Conservation (phyloP, 2,113 vertebrate species). For the Axis porcinus region DNA sequence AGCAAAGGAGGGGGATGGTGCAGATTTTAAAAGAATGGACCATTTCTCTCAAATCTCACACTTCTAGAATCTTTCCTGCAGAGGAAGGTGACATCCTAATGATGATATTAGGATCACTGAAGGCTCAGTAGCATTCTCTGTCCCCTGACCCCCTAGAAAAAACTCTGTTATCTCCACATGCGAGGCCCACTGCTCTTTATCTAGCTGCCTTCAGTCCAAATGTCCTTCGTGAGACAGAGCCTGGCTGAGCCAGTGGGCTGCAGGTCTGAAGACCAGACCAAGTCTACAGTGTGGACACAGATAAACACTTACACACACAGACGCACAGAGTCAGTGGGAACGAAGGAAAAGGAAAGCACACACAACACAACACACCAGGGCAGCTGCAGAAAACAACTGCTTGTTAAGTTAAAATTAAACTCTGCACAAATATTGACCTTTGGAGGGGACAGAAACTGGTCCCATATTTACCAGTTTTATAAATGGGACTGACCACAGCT, state of each 20-base stretch:
- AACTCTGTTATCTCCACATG: not conserved
- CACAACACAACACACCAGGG: conserved; percentile 69
- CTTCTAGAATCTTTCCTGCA: conserved; percentile 36
- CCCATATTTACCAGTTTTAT: conserved; percentile 87
- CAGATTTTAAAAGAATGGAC: not conserved
- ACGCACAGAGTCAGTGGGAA: conserved; percentile 23
- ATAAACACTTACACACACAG: not conserved
- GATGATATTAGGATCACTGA: not conserved
- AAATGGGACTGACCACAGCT: conserved; percentile 86
- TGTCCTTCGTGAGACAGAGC: not conserved
- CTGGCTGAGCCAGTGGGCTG: not conserved
- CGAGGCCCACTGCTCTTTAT: not conserved
- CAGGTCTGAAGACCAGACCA: conserved; percentile 11
- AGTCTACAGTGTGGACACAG: not conserved
- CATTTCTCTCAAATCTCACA: conserved; percentile 5
- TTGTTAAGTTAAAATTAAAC: conserved; percentile 91
- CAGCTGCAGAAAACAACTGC: conserved; percentile 85
- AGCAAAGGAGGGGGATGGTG: not conserved
- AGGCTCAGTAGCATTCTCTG: not conserved
- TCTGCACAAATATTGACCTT: conserved; percentile 89
- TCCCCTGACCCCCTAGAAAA: not conserved
- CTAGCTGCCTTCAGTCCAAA: not conserved
- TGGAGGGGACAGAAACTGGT: conserved; percentile 84
- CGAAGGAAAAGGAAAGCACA: conserved; percentile 38
- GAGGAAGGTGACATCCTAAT: not conserved